These are phyloP conservation scores for Herpailurus yagouaroundi DNA, from an alignment of 2,113 vertebrate species.

Conservation along the genomic window DNA sequence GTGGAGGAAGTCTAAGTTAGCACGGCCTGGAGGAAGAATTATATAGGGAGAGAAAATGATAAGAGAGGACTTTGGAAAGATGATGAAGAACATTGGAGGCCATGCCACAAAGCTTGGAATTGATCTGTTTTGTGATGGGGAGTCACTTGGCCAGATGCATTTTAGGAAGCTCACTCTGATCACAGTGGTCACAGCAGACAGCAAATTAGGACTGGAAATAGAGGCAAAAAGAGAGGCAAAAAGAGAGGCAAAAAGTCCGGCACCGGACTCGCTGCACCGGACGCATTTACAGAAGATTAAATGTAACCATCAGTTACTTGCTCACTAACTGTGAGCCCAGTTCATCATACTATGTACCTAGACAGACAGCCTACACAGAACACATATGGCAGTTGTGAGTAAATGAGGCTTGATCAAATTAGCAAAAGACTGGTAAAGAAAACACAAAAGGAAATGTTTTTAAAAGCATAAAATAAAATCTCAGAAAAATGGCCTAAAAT, in stretches of 20 bases:
- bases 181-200: neutral
- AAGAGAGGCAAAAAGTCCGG: neutral
- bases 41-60: neutral
- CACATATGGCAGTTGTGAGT: neutral
- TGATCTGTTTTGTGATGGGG: neutral
- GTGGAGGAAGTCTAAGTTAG: neutral
- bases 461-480: neutral
- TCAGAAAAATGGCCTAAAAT: neutral
- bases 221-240: neutral
- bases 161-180: neutral
- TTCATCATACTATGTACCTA: neutral
- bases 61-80: neutral
- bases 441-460: neutral
- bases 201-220: neutral
- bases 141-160: neutral
- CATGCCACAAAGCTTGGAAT: neutral
- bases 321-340: neutral
- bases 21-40: neutral
- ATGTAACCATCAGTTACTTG: neutral
- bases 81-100: neutral
- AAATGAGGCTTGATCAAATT: neutral
- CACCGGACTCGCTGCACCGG: neutral
- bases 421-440: neutral
- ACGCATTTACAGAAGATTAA: slow-evolving; percentile 5
- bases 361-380: neutral